Base-by-base conservation (phyloP, 2,113 vertebrate species). In the Scopus umbretta region DNA sequence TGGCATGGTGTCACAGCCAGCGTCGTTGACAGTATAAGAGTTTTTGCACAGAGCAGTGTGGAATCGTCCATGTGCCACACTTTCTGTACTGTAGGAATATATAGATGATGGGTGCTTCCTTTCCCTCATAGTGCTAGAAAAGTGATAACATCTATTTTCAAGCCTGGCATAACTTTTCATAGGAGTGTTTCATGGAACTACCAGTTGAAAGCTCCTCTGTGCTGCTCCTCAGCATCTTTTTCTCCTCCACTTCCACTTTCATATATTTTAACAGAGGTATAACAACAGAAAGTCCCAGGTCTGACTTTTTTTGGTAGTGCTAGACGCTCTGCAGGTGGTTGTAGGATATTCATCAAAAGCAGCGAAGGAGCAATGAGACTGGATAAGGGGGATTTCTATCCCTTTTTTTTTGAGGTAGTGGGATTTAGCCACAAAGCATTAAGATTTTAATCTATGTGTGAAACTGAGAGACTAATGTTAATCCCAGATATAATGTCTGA, bases 371-470 rank as follows among this genome's bases (percentile, higher is more conserved):
- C 91, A 91, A 78, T 53, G 20, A 91, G 30, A 67, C 52, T 32
- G 27, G 49, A 65, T 72, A 75, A 89, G 50, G 73, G 23, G 19
- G 6, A 56, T 47, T 89, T 92, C 42, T 89, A 16, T 32, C 10
- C 10, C 2, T 30, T 43, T 73, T 38, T 47, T 66, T 80, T 45
- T 71, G 20, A 85, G 43, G 36, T 26, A 42, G 32, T 45, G 76
- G 91, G 58, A 80, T 68, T 83, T 92, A 89, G 32, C 80, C 53
- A 74, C 34, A 26, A 81, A 87, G 47, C 85, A 79, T 53, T 92
- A 93, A 95, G 65, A 92, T 92, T 92, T 79, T 95, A 95, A 97
- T 96, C 92, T 96, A 96, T 92, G 91, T 97, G 92, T 97, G 94
- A 97, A 97, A 94, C 53, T 95, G 49, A 38, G n/a, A 91, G 42